phyloP scores from a whole-genome alignment of 2,888 invertebrate species.

The Callosobruchus maculatus region DNA sequence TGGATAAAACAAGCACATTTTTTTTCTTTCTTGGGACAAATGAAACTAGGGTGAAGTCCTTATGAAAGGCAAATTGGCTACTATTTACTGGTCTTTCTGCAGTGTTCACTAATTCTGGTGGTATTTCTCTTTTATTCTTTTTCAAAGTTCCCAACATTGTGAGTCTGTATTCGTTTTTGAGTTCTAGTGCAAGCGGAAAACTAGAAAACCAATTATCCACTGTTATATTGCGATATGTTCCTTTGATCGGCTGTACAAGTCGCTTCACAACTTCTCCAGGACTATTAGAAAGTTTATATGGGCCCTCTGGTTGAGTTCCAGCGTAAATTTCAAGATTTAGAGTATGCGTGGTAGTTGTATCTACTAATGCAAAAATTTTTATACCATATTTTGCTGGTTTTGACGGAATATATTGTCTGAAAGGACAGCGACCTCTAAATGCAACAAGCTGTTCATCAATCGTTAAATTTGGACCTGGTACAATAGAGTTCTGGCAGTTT shows the following conservation, averaged over 20 bases:
- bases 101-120: constrained; percentile 1
- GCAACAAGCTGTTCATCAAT: no score
- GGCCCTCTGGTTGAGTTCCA: no score
- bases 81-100: neutral
- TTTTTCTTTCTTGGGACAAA: constrained; percentile 7
- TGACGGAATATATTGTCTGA: no score
- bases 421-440: no score
- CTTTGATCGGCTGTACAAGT: neutral
- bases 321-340: no score
- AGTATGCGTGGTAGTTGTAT: no score
- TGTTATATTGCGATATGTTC: constrained; percentile 4
- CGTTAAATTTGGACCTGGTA: no score
- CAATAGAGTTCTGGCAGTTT: no score
- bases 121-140: constrained; percentile 7
- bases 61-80: constrained; percentile 5
- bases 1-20: constrained; percentile 3
- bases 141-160: constrained; percentile 1
- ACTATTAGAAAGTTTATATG: no score
- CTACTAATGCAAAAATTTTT: no score
- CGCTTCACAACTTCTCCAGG: neutral
- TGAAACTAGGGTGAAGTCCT: constrained; percentile 5
- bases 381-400: no score
- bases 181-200: constrained; percentile 1
- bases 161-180: constrained; percentile 1
- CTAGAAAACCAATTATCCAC: constrained; percentile 3